phyloP scores from a whole-genome alignment of 92 coral and sea anemone genomes.

The Diadumene lineata region DNA sequence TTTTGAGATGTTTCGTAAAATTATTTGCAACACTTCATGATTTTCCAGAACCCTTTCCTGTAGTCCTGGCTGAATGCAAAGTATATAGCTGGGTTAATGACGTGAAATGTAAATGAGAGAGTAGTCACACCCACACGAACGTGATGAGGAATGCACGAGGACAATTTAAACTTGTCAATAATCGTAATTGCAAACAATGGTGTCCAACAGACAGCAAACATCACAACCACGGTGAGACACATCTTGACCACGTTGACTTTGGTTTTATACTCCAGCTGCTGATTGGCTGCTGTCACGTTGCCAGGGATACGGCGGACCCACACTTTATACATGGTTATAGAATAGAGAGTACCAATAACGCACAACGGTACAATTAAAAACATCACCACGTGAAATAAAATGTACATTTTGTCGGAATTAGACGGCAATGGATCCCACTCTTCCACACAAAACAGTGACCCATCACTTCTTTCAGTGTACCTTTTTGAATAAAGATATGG shows the following conservation, averaged over 20 bases:
- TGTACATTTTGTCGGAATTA: not conserved
- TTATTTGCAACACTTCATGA: too few relatives aligned
- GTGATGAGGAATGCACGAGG: not conserved
- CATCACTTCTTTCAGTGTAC: not conserved
- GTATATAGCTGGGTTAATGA: conserved; percentile 55
- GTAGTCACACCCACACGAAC: not conserved
- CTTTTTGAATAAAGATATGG: not conserved
- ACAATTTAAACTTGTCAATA: not conserved
- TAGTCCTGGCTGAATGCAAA: conserved; percentile 52
- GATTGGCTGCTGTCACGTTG: conserved; percentile 38
- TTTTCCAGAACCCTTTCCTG: conserved; percentile 42
- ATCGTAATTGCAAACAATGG: conserved; percentile 2
- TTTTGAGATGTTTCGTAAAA: too few relatives aligned
- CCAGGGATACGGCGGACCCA: conserved; percentile 35
- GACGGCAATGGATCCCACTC: not conserved
- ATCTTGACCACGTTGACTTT: conserved; percentile 32
- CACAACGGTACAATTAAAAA: not conserved
- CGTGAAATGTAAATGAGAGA: conserved; percentile 31
- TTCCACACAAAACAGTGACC: not conserved
- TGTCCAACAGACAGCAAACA: conserved; percentile 36
- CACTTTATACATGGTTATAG: not conserved
- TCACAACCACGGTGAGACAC: conserved; percentile 31
- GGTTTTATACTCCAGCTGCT: conserved; percentile 12
- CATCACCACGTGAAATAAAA: not conserved
- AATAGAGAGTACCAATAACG: not conserved